Conservation (phyloP, 1,140 invertebrate species). For the Drosophila grimshawi region DNA sequence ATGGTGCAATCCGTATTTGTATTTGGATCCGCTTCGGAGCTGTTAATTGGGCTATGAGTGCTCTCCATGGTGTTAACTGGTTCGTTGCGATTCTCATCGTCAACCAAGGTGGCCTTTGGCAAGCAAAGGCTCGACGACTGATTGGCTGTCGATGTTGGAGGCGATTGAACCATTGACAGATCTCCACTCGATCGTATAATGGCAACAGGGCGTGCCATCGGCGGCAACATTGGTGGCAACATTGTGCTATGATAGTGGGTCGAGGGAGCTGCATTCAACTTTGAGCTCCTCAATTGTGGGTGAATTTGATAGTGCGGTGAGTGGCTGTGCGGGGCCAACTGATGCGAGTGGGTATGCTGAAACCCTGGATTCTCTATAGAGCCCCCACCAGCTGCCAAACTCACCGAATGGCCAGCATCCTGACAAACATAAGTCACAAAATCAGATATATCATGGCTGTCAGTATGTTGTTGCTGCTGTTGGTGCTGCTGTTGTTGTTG, state of each 20-base stretch:
- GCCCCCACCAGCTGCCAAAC: slow-evolving; percentile 13
- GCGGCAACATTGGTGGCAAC: slow-evolving; percentile 97
- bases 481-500: slow-evolving; percentile 55
- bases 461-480: slow-evolving; percentile 61
- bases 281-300: slow-evolving; percentile 55
- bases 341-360: slow-evolving; percentile 61
- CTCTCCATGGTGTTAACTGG: slow-evolving; percentile 33
- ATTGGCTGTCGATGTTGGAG: slow-evolving; percentile 85
- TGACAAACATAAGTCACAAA: slow-evolving; percentile 98
- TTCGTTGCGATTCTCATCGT: slow-evolving; percentile 37
- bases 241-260: slow-evolving; percentile 89
- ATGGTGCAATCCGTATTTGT: slow-evolving; percentile 25
- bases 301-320: slow-evolving; percentile 75
- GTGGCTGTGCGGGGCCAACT: slow-evolving; percentile 41
- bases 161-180: slow-evolving; percentile 86
- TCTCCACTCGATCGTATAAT: slow-evolving; percentile 95
- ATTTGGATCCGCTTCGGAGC: slow-evolving; percentile 28
- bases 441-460: slow-evolving; percentile 94
- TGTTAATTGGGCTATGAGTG: slow-evolving; percentile 45
- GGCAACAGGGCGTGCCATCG: slow-evolving; percentile 97
- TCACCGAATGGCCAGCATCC: slow-evolving; percentile 87
- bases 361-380: slow-evolving; percentile 49
- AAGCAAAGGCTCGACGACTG: slow-evolving; percentile 40
- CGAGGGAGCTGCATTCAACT: slow-evolving; percentile 45
- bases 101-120: slow-evolving; percentile 38